Evolutionary conservation across 2,888 invertebrate species (phyloP), one percentile per base, ranked within the genome.

Genomic region (Cerceris rybyensis): DNA sequence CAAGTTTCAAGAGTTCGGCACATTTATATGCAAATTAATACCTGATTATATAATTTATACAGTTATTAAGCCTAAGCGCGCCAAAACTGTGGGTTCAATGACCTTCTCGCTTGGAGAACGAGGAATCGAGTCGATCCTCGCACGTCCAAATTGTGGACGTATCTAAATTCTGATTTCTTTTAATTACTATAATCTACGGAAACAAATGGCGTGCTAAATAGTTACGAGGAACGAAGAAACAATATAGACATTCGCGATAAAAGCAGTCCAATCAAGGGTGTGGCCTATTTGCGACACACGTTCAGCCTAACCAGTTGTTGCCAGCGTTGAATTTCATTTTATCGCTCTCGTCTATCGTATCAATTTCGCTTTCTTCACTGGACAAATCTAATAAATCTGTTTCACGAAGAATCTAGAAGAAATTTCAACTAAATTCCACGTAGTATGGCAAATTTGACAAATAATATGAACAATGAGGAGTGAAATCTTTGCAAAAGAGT

Each of bases 171-270:
- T 43, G 55, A 69, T 69, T 52, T n/a, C 46, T 14, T 64, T 16
- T 14, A 17, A 55, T 64, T 41, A 67, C 28, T 42, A 13, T 54
- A 46, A 64, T 67, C 61, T 41, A 63, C 52, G 46, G 63, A 42
- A 70, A 70, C 55, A 28, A 57, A 63, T 28, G 28, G 46, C 65
- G 50, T 14, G 67, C 17, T 54, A 8, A 43, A 52, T 63, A 43
- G 13, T 42, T 13, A n/a, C 41, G 57, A 41, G 49, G 49, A 13
- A 46, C 55, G 2, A 42, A 41, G 66, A 58, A 57, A 71, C 75
- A 71, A 75, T 75, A 43, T 46, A 11, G 41, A 6, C 2, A 11
- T 46, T 46, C 46, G 9, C 11, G 46, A 46, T 11, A 46, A 11
- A 46, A 46, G 11, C 8, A 8, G 8, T 11, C 46, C 2, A 11